Percentiles rank a stretch among this genome's conserved stretches.
Evolutionary conservation across 1,140 invertebrate species (phyloP).

Genomic region (Colletes latitarsis): DNA sequence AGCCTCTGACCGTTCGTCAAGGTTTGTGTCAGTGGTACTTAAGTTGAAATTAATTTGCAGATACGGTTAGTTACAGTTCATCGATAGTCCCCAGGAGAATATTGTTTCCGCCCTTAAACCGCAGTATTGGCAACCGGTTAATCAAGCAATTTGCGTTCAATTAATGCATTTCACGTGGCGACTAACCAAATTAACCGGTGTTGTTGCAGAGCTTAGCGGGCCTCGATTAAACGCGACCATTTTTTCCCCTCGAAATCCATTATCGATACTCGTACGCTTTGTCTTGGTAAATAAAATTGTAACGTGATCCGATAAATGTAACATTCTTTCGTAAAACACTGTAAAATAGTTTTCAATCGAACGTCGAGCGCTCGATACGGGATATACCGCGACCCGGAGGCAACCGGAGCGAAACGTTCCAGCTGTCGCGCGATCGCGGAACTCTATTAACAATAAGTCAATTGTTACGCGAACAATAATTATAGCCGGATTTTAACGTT

Average conservation of each 20-base stretch:
- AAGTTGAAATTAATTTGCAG: neutral
- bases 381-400: no score
- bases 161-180: neutral
- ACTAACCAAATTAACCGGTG: neutral
- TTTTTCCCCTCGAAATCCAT: neutral
- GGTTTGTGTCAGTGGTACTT: no score
- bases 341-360: no score
- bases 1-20: no score
- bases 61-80: neutral
- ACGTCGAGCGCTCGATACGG: no score
- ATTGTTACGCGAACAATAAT: neutral
- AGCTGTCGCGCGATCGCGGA: no score
- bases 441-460: slow-evolving; percentile 4
- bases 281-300: no score
- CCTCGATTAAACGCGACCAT: neutral
- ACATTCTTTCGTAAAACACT: no score
- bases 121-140: neutral
- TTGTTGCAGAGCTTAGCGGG: neutral
- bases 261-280: neutral
- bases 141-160: slow-evolving; percentile 3
- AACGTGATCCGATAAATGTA: no score
- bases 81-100: neutral
- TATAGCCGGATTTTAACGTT: neutral
- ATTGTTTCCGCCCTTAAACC: neutral
- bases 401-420: no score